These are phyloP conservation scores for Rhodeus uyekii DNA, from an alignment of 2,797 vertebrate genomes.

Conservation along the genomic window DNA sequence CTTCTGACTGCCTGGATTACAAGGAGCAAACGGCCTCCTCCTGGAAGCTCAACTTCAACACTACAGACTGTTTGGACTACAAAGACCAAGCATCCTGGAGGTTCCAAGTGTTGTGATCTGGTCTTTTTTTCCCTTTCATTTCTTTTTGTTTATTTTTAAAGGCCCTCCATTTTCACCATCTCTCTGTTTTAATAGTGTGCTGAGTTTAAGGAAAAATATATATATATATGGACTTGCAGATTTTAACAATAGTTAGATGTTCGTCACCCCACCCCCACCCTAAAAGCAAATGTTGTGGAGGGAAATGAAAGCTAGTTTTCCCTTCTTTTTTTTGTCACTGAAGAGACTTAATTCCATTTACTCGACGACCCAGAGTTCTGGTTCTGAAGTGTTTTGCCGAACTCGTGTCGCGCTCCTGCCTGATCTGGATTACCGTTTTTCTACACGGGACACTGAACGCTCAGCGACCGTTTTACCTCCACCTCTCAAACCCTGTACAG, in stretches of 20 bases:
- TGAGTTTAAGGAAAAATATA: conserved; percentile 69
- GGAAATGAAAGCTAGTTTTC: conserved; percentile 34
- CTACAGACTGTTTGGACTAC: conserved; percentile 99
- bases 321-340: conserved; percentile 31
- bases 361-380: conserved; percentile 35
- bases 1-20: conserved; percentile 99
- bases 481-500: conserved; percentile 75
- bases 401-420: conserved; percentile 50
- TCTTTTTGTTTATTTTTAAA: conserved; percentile 40
- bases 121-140: too few species aligned
- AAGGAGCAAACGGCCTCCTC: conserved; percentile 93
- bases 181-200: conserved; percentile 65
- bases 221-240: conserved; percentile 68
- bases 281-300: conserved; percentile 36
- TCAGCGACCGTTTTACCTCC: conserved; percentile 66
- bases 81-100: conserved; percentile 99
- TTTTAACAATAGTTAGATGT: conserved; percentile 66
- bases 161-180: conserved; percentile 46
- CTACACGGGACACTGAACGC: conserved; percentile 65
- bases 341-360: conserved; percentile 58
- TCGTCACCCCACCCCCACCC: conserved; percentile 32
- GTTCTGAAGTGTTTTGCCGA: conserved; percentile 12
- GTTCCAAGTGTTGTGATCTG: conserved; percentile 97
- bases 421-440: conserved; percentile 68
- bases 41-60: conserved; percentile 99